phyloP scores from a whole-genome alignment of 1,140 invertebrate species.

The Bemisia tabaci region DNA sequence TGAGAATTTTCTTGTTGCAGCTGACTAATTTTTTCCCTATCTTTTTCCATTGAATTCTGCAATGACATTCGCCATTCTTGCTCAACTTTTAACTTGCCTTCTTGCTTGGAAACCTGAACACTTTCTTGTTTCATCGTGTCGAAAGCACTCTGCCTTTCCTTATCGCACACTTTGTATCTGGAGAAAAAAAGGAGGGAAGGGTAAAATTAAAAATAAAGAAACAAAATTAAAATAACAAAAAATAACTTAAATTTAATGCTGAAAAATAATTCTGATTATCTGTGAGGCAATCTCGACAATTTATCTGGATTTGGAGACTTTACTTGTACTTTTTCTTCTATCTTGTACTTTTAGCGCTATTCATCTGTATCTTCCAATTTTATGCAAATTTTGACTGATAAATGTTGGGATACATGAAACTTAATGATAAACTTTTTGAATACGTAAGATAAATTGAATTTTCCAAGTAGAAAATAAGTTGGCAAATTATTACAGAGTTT shows the following conservation, averaged over 20 bases:
- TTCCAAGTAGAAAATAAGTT: too few species aligned
- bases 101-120: slow-evolving; percentile 41
- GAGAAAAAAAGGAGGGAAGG: background rate
- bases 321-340: too few species aligned
- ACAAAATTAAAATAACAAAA: background rate
- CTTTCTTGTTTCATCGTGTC: slow-evolving; percentile 30
- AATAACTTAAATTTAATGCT: background rate
- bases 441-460: too few species aligned
- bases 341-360: too few species aligned
- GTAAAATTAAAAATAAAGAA: background rate
- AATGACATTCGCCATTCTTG: slow-evolving; percentile 80
- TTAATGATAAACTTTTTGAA: too few species aligned
- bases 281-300: too few species aligned
- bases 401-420: too few species aligned
- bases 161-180: slow-evolving; percentile 19
- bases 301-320: too few species aligned
- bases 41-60: slow-evolving; percentile 63
- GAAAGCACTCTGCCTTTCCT: slow-evolving; percentile 13
- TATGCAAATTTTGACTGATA: too few species aligned
- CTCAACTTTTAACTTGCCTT: slow-evolving; percentile 79
- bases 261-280: too few species aligned
- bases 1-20: slow-evolving; percentile 59
- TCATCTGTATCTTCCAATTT: too few species aligned
- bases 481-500: too few species aligned
- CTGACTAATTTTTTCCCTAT: slow-evolving; percentile 60